Evolutionary conservation across 35 echinoderm and acorn worm species (phyloP).

Genomic region (Apostichopus japonicus): DNA sequence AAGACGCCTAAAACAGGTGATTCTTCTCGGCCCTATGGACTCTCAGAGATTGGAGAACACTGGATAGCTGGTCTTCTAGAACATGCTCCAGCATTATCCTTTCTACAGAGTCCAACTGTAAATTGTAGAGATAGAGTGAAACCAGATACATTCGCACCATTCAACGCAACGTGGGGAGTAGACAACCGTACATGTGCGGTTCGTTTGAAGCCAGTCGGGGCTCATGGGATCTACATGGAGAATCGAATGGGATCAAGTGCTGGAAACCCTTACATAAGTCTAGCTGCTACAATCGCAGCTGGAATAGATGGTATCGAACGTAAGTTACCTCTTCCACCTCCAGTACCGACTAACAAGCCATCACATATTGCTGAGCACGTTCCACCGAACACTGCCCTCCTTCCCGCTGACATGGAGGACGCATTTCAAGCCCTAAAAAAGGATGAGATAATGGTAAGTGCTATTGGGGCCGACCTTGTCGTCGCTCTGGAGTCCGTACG

Average conservation of each 20-base stretch:
- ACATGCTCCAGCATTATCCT: constrained; percentile 62
- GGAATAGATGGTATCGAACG: constrained; percentile 76
- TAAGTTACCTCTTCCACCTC: constrained; percentile 38
- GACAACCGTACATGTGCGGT: constrained; percentile 67
- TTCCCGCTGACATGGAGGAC: constrained; percentile 47
- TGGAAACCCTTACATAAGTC: constrained; percentile 66
- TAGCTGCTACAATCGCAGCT: constrained; percentile 66
- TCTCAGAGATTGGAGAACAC: constrained; percentile 61
- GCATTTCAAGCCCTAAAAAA: constrained; percentile 39
- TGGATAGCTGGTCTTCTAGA: constrained; percentile 71
- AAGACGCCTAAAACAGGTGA: constrained; percentile 48
- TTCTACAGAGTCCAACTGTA: constrained; percentile 49
- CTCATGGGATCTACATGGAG: constrained; percentile 56
- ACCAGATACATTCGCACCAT: constrained; percentile 59
- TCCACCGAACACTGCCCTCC: neutral
- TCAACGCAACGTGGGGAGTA: constrained; percentile 66
- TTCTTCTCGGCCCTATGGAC: neutral
- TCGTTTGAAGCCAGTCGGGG: constrained; percentile 53
- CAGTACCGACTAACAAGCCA: neutral
- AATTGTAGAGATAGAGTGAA: constrained; percentile 51
- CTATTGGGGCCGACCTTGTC: constrained; percentile 58
- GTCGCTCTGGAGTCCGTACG: constrained; percentile 34
- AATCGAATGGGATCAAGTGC: constrained; percentile 68
- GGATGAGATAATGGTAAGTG: constrained; percentile 37
- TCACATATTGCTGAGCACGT: neutral